These are phyloP conservation scores for Campylomormyrus tamandua DNA, from an alignment of 2,113 vertebrate species.

Conservation along the genomic window DNA sequence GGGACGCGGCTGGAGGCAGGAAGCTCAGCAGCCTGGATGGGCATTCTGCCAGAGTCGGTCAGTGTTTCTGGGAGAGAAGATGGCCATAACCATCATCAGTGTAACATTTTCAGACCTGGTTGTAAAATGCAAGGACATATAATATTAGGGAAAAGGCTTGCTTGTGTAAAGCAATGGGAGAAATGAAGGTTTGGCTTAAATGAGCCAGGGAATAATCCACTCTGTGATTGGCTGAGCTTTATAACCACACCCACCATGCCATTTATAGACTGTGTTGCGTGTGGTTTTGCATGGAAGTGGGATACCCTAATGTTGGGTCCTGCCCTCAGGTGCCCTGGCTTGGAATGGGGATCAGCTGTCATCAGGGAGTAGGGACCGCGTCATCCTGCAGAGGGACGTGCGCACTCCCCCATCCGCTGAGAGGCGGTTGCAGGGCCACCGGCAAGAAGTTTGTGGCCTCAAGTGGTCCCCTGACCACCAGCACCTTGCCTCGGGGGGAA, in stretches of 20 bases:
- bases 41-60: conserved; percentile 68
- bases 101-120: background rate
- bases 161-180: background rate
- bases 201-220: background rate
- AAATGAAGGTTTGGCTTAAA: background rate
- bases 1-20: conserved; percentile 68
- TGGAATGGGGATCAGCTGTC: conserved; percentile 74
- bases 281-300: background rate
- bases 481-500: conserved; percentile 69
- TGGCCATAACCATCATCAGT: background rate
- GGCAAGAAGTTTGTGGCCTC: conserved; percentile 69
- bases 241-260: background rate
- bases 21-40: conserved; percentile 69
- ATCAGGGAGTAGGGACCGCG: conserved; percentile 66
- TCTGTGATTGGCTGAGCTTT: background rate
- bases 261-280: background rate
- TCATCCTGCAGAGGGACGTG: conserved; percentile 67
- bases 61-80: conserved; percentile 34
- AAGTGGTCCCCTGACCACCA: conserved; percentile 75
- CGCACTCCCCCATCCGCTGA: conserved; percentile 57
- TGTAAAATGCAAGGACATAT: background rate
- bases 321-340: conserved; percentile 58
- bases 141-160: background rate
- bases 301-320: background rate
- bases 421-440: conserved; percentile 65